phyloP scores from a whole-genome alignment of 2,797 vertebrate genomes.

The Girardinus metallicus region DNA sequence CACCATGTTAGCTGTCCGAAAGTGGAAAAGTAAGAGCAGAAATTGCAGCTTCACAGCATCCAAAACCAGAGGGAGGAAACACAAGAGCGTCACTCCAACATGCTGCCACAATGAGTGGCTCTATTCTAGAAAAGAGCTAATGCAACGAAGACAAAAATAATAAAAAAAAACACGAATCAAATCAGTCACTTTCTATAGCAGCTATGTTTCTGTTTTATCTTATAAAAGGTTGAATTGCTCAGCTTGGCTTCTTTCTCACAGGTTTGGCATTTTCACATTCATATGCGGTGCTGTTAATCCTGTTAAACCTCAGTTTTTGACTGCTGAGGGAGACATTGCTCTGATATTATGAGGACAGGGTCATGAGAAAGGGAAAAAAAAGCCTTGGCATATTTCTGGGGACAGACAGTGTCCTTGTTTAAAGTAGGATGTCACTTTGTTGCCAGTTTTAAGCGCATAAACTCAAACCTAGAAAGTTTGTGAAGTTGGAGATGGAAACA shows the following conservation, averaged over 20 bases:
- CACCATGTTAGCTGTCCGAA: neutral
- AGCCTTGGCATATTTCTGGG: constrained; percentile 1
- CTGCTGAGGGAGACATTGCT: constrained; percentile 4
- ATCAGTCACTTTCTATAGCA: neutral
- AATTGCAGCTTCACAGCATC: neutral
- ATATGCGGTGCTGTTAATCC: neutral
- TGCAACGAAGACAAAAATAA: neutral
- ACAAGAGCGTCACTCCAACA: neutral
- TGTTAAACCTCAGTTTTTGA: neutral
- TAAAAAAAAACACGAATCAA: neutral
- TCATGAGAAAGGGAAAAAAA: neutral
- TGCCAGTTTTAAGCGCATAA: neutral
- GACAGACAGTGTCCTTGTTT: constrained; percentile 1
- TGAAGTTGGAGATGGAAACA: neutral
- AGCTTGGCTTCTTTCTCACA: neutral
- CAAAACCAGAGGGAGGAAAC: neutral
- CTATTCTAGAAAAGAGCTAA: neutral
- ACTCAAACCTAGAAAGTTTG: neutral
- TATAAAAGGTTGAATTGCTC: neutral
- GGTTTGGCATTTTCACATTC: neutral
- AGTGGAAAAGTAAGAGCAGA: neutral
- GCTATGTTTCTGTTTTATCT: neutral
- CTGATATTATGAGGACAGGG: neutral
- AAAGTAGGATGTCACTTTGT: constrained; percentile 7
- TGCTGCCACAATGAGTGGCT: neutral